phyloP scores from a whole-genome alignment of 1,140 invertebrate species.

The Penaeus chinensis region DNA sequence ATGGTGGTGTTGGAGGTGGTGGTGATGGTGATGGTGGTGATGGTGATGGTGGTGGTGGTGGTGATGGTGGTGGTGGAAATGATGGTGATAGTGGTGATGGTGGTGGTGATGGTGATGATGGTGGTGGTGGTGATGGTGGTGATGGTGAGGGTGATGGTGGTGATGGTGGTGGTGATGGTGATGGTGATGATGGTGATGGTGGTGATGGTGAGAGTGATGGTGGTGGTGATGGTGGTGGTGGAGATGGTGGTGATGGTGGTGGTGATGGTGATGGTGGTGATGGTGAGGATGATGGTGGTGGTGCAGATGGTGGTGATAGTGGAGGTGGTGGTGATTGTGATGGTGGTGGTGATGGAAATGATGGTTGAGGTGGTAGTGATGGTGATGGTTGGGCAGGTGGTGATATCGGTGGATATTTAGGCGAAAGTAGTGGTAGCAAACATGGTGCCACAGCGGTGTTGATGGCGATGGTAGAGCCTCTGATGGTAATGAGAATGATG shows the following conservation, averaged over 20 bases:
- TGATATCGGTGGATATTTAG: not conserved
- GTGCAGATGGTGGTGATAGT: not conserved
- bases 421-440: not conserved
- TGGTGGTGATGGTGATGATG: too few species aligned
- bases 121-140: not conserved
- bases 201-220: not conserved
- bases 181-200: not conserved
- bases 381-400: too few species aligned
- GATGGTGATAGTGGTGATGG: too few species aligned
- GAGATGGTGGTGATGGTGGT: not conserved
- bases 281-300: not conserved
- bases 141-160: not conserved
- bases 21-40: too few species aligned
- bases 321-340: not conserved
- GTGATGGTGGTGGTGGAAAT: too few species aligned
- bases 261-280: not conserved
- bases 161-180: not conserved
- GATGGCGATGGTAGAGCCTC: too few species aligned
- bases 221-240: not conserved
- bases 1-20: too few species aligned
- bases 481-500: constrained; percentile 11
- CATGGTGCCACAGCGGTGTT: not conserved
- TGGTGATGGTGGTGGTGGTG: too few species aligned
- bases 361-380: not conserved
- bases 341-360: too few species aligned